phyloP scores from a whole-genome alignment of 2,888 invertebrate species.

The Sarcophaga variegata region DNA sequence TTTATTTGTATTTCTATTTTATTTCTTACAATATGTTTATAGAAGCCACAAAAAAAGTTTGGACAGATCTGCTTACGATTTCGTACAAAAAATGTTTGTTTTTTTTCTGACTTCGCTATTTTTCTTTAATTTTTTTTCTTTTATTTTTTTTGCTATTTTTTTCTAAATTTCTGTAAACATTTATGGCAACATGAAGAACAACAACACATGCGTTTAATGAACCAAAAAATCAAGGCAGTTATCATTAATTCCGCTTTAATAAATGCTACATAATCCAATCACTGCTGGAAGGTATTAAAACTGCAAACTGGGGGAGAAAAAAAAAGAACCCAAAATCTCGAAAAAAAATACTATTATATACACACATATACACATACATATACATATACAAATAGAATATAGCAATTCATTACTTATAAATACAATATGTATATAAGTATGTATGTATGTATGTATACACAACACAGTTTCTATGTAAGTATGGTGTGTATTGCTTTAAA shows the following conservation, averaged over 20 bases:
- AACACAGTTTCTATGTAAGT: background rate
- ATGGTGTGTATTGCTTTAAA: background rate
- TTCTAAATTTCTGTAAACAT: slow-evolving; percentile 41
- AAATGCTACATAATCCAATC: slow-evolving; percentile 68
- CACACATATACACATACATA: background rate
- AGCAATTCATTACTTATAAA: slow-evolving; percentile 19
- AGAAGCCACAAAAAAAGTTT: background rate
- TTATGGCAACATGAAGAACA: slow-evolving; percentile 49
- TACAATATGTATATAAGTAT: background rate
- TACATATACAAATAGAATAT: background rate
- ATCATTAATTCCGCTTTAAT: slow-evolving; percentile 68
- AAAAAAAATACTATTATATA: background rate
- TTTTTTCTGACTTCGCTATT: background rate
- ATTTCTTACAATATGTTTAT: too few species aligned
- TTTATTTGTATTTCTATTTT: too few species aligned
- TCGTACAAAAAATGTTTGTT: background rate
- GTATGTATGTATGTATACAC: background rate
- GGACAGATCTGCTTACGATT: slow-evolving; percentile 16
- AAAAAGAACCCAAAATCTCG: slow-evolving; percentile 18
- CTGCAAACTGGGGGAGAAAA: slow-evolving; percentile 31
- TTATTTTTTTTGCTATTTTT: background rate
- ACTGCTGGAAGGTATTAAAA: slow-evolving; percentile 63
- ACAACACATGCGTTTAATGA: slow-evolving; percentile 67
- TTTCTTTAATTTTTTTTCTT: background rate
- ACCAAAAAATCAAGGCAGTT: slow-evolving; percentile 65